Conservation (phyloP, 2,113 vertebrate species). For the Paramormyrops kingsleyae region DNA sequence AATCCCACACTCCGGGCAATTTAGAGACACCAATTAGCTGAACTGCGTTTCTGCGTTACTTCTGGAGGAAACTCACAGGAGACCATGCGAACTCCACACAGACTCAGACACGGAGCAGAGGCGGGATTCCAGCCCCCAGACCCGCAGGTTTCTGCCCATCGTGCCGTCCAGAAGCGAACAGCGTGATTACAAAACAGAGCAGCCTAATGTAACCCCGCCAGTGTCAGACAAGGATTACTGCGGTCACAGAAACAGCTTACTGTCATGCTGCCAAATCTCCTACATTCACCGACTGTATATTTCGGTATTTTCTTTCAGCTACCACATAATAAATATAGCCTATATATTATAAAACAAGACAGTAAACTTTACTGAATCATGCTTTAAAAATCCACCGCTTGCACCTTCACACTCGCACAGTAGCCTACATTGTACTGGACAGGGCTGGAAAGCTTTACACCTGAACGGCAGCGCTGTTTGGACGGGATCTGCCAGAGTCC, state of each 20-base stretch:
- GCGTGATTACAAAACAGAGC: neutral
- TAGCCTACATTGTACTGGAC: neutral
- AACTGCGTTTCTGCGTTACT: neutral
- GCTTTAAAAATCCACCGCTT: neutral
- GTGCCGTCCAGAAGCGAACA: neutral
- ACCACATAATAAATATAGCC: neutral
- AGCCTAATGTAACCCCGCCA: neutral
- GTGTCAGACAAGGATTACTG: neutral
- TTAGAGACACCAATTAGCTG: neutral
- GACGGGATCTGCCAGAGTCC: neutral
- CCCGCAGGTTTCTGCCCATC: neutral
- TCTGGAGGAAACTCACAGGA: neutral
- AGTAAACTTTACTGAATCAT: neutral
- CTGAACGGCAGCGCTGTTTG: neutral
- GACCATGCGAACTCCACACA: neutral
- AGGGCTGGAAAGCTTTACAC: neutral
- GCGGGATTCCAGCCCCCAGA: neutral
- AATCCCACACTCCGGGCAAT: neutral
- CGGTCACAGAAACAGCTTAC: neutral
- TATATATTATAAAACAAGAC: neutral
- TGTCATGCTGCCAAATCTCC: neutral
- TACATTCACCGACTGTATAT: neutral
- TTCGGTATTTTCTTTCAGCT: neutral
- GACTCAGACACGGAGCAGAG: neutral
- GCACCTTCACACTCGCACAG: neutral